Base-by-base conservation (phyloP, 2,797 vertebrate genomes). In the Clamator glandarius region DNA sequence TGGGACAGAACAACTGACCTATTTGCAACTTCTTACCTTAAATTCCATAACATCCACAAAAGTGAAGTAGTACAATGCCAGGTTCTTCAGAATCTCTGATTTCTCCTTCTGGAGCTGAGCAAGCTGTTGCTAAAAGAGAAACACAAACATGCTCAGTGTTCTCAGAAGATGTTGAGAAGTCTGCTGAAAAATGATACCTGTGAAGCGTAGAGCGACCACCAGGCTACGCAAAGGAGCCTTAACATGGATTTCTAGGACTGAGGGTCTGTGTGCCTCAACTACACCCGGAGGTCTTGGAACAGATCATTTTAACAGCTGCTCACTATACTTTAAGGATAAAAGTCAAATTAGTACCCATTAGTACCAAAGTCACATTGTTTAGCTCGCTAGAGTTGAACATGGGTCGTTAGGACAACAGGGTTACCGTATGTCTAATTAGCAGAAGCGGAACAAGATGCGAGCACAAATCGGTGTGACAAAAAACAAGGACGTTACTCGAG, bases 21-120 rank as follows among this genome's bases (percentile, higher is more conserved):
- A 62, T 29, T 25, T 63, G 31, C 29, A 46, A 41, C 3, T 41
- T n/a, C 97, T 89, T 96, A 99, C 99, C 99, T 99, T 99, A 97
- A 99, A 99, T 97, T 99, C 99, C 99, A 99, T 99, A 95, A 99
- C 99, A 98, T 99, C 99, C 87, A 99, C 99, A 77, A 99, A 99
- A 1, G 99, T 99, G 95, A 99, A 99, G 97, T 99, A 99, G 98
- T 99, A 99, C 61, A 99, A 98, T 31, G 99, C 99, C 97, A 99
- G 95, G 97, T 99, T 99, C 98, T 99, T 99, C 97, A 99, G 98
- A 91, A 99, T 99, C 97, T 99, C 99, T 3, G 99, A 99, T 97
- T 99, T 99, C 93, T 99, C 99, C 95, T 99, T 99, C 97, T 99
- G 99, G 79, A 99, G 98, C 96, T 99, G 99, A 97, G 99, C 98